Evolutionary conservation across 2,797 vertebrate genomes (phyloP).

Genomic region (Monodelphis domestica): DNA sequence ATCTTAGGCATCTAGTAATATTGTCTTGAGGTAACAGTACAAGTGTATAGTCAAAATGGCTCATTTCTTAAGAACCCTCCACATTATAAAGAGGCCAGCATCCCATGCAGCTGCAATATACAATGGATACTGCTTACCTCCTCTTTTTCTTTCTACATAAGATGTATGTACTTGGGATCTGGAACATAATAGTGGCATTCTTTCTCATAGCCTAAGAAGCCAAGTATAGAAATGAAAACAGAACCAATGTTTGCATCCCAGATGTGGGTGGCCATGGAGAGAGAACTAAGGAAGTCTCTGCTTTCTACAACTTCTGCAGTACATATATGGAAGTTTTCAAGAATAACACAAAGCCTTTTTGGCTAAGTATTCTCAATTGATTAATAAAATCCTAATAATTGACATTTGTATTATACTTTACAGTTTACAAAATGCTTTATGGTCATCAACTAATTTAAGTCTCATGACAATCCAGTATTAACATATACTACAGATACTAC

Average conservation of each 20-base stretch:
- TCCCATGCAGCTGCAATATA: neutral
- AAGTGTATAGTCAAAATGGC: neutral
- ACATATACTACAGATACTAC: neutral
- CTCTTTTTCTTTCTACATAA: neutral
- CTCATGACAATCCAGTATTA: neutral
- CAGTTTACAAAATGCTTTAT: neutral
- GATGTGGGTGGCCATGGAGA: neutral
- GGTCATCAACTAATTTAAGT: neutral
- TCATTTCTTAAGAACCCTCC: neutral
- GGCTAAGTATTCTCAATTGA: neutral
- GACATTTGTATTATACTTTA: neutral
- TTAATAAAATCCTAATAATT: neutral
- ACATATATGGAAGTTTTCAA: neutral
- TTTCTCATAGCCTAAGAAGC: neutral
- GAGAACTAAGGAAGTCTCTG: neutral
- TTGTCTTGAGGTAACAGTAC: neutral
- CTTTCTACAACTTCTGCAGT: neutral
- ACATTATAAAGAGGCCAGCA: neutral
- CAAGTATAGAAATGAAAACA: neutral
- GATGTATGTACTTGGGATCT: neutral
- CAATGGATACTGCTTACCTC: neutral
- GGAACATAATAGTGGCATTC: neutral
- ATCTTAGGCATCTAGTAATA: neutral
- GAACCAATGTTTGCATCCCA: neutral
- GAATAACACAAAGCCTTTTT: neutral